These are phyloP conservation scores for Eumerus sabulonum DNA, from an alignment of 2,888 invertebrate genomes.

Conservation along the genomic window DNA sequence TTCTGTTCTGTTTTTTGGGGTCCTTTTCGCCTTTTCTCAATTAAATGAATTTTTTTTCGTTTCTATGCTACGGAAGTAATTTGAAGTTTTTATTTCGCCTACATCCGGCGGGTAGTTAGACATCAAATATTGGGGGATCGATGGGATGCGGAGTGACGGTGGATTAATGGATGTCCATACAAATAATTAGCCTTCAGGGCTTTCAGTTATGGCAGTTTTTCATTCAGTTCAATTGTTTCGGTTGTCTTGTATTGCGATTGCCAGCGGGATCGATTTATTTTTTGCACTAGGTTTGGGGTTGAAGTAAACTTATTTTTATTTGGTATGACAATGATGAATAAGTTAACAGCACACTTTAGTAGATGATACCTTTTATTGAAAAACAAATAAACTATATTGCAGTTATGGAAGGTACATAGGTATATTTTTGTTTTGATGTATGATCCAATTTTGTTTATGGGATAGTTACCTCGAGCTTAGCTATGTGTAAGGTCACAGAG, in stretches of 20 bases:
- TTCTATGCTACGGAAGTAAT: slow-evolving; percentile 24
- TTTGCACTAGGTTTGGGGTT: no score
- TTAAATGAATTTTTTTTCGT: slow-evolving; percentile 30
- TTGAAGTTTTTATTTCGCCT: slow-evolving; percentile 28
- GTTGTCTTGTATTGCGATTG: slow-evolving; percentile 20
- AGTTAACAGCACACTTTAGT: no score
- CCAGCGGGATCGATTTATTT: slow-evolving; percentile 43
- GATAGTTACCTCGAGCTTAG: no score
- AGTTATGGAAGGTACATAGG: no score
- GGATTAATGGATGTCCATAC: slow-evolving; percentile 45
- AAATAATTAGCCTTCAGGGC: slow-evolving; percentile 45
- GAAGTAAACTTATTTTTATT: no score
- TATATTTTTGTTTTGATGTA: no score
- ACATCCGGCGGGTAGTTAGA: not conserved
- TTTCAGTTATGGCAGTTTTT: slow-evolving; percentile 11
- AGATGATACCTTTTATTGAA: no score
- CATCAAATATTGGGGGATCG: slow-evolving; percentile 4
- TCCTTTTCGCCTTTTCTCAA: slow-evolving; percentile 25
- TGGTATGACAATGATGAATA: no score
- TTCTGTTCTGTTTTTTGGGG: slow-evolving; percentile 5
- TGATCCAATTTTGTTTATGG: no score
- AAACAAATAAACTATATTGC: no score
- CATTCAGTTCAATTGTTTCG: not conserved
- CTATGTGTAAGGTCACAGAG: no score
- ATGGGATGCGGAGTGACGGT: not conserved